Percentiles rank a stretch among this genome's conserved stretches.
Evolutionary conservation across 2,888 invertebrate species (phyloP).

Genomic region (Scaptomyza caliginosa): DNA sequence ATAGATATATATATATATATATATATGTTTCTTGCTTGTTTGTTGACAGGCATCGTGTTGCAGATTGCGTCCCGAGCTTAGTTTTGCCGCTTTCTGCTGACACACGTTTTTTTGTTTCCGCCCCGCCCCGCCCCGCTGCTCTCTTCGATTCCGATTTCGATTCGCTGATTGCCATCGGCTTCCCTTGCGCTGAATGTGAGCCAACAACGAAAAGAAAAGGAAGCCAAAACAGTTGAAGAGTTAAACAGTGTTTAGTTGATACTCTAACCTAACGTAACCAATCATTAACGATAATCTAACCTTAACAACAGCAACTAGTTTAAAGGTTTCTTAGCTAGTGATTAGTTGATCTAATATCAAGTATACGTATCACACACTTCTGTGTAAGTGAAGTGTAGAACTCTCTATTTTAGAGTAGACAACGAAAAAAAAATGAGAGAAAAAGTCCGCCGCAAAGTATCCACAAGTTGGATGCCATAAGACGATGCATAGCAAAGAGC

Average conservation of each 20-base stretch:
- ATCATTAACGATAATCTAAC: too few species aligned
- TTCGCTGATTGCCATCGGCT: constrained; percentile 58
- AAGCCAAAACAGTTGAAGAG: too few species aligned
- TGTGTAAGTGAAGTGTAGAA: too few species aligned
- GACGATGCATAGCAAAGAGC: neutral
- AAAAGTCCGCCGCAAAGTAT: constrained; percentile 44
- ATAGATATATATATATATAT: too few species aligned
- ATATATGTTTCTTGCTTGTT: neutral
- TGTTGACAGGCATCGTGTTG: constrained; percentile 42
- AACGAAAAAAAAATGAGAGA: constrained; percentile 24
- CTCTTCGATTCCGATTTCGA: constrained; percentile 42
- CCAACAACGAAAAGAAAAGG: neutral
- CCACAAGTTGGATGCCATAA: constrained; percentile 32
- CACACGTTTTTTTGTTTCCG: constrained; percentile 44
- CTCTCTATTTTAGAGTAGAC: too few species aligned
- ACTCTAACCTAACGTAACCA: too few species aligned
- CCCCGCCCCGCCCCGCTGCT: too few species aligned
- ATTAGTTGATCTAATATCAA: neutral
- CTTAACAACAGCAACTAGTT: too few species aligned
- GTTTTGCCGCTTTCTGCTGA: constrained; percentile 57
- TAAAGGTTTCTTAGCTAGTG: too few species aligned
- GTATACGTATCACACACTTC: too few species aligned
- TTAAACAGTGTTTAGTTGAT: neutral
- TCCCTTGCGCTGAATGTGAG: neutral
- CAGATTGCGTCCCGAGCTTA: constrained; percentile 9